A percentile compares a stretch with the other conserved stretches of the same genome.
Conservation (phyloP, 1,140 invertebrate genomes). For the Drosophila sucinea region DNA sequence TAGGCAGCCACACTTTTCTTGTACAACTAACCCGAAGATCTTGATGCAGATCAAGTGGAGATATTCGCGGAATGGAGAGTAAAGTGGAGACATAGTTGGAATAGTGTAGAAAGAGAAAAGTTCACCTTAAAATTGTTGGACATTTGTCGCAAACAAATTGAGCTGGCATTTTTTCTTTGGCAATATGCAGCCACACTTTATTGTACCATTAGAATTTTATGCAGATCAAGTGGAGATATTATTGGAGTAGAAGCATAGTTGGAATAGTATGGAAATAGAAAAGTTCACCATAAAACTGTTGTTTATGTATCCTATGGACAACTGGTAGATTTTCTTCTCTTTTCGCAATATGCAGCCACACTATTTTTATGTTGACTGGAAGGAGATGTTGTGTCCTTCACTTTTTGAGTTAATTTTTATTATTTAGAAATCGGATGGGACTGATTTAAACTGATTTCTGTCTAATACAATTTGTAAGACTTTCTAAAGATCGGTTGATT, state of each 20-base stretch:
- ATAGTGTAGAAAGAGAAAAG: not conserved
- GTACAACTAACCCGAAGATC: not conserved
- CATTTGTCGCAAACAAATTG: not conserved
- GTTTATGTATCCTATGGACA: no score
- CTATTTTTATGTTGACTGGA: not conserved
- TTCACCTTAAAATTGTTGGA: not conserved
- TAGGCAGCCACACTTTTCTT: constrained; percentile 9
- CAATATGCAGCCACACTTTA: not conserved
- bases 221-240: no score
- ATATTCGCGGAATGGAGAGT: not conserved
- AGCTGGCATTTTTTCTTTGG: not conserved
- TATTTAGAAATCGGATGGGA: no score
- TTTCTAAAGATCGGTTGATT: no score
- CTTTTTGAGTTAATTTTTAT: no score
- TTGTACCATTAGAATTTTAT: no score
- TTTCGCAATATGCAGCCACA: not conserved
- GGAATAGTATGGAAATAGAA: no score
- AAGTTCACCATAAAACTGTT: no score
- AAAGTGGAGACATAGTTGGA: not conserved
- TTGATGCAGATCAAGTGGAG: not conserved
- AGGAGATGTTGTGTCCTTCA: no score
- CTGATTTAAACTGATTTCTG: no score
- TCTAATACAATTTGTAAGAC: no score
- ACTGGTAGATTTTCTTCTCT: not conserved
- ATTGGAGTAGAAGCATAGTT: no score